A percentile compares a stretch with the other conserved stretches of the same genome.
These are phyloP conservation scores for Tachuris rubrigastra DNA, from an alignment of 2,113 vertebrate genomes.

Conservation along the genomic window DNA sequence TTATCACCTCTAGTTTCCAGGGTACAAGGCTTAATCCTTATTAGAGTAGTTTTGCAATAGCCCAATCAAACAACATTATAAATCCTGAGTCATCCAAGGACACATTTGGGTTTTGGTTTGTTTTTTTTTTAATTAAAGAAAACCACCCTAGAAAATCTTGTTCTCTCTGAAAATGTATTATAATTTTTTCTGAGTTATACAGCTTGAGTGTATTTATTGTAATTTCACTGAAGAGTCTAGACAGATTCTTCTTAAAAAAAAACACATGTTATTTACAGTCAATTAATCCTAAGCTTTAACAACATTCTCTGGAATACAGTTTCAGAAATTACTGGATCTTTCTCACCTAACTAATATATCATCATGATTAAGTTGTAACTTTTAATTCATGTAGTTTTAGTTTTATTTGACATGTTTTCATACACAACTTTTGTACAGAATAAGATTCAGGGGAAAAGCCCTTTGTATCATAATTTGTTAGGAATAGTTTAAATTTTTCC, in stretches of 20 bases:
- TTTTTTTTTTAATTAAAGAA: neutral
- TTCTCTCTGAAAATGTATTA: neutral
- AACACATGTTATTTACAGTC: neutral
- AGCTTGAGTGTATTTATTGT: neutral
- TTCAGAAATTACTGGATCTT: neutral
- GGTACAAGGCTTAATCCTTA: conserved; percentile 35
- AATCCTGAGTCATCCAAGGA: conserved; percentile 19
- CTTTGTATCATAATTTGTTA: neutral
- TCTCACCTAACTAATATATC: neutral
- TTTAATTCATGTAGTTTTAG: neutral
- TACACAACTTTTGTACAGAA: neutral
- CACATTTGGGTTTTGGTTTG: neutral
- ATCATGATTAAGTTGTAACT: neutral
- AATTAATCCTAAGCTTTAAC: neutral
- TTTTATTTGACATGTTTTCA: neutral
- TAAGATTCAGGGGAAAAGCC: neutral
- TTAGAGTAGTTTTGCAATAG: conserved; percentile 29
- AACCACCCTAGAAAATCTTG: neutral
- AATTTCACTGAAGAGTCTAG: neutral
- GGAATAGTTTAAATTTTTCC: neutral
- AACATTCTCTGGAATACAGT: neutral
- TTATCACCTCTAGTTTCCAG: conserved; percentile 21
- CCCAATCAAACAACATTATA: neutral
- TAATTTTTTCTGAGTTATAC: neutral
- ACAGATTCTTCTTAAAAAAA: neutral